phyloP scores from a whole-genome alignment of 2,888 invertebrate genomes.

The Campoplex capitator region DNA sequence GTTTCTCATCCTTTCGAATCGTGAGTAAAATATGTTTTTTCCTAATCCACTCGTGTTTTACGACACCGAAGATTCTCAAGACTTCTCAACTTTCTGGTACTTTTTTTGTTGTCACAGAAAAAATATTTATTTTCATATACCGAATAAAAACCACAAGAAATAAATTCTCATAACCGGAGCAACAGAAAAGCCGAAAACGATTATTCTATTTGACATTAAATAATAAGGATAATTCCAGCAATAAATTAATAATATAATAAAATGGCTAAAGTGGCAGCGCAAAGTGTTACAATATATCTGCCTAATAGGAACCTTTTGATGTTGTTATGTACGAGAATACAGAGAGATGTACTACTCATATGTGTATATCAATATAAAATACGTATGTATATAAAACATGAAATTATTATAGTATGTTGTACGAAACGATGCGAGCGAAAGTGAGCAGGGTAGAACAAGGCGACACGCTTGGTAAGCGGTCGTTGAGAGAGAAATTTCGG shows the following conservation, averaged over 20 bases:
- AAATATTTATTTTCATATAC: background rate
- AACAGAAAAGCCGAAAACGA: background rate
- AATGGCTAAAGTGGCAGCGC: background rate
- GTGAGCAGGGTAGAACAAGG: background rate
- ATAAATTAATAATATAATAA: background rate
- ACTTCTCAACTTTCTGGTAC: background rate
- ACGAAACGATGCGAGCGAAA: slow-evolving; percentile 29
- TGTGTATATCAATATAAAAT: slow-evolving; percentile 13
- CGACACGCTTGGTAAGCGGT: slow-evolving; percentile 50
- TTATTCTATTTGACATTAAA: no score
- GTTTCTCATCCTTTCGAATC: background rate
- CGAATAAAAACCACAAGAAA: background rate
- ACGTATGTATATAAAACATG: slow-evolving; percentile 6
- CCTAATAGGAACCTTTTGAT: slow-evolving; percentile 64
- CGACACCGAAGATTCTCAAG: background rate
- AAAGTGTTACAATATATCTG: slow-evolving; percentile 44
- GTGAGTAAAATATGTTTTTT: background rate
- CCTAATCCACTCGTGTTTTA: background rate
- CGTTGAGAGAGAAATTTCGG: slow-evolving; percentile 66
- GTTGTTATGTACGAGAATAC: slow-evolving; percentile 14
- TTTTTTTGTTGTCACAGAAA: background rate
- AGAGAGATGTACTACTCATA: background rate
- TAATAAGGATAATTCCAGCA: no score
- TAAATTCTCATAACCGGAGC: background rate
- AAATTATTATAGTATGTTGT: slow-evolving; percentile 46